These are phyloP conservation scores for Nebria brevicollis DNA, from an alignment of 2,888 invertebrate species.

Conservation along the genomic window DNA sequence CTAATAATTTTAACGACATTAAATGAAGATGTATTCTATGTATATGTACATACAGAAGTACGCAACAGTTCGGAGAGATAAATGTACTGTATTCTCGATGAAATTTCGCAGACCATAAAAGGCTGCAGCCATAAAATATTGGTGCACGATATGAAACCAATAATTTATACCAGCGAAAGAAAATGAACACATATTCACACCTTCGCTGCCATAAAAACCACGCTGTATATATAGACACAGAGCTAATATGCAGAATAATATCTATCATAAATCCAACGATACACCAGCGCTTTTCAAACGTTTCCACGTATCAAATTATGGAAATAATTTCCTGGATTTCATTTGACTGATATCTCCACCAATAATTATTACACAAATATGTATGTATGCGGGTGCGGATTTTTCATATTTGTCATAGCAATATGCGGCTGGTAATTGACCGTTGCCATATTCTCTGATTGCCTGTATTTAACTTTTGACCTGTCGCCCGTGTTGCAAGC, in stretches of 20 bases:
- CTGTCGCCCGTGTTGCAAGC: slow-evolving; percentile 13
- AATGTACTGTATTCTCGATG: background rate
- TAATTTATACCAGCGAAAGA: background rate
- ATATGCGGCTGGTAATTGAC: slow-evolving; percentile 54
- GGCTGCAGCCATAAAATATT: background rate
- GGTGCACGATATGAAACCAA: background rate
- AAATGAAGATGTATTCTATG: background rate
- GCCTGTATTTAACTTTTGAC: slow-evolving; percentile 39
- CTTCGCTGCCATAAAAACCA: background rate
- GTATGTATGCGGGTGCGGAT: slow-evolving; percentile 48
- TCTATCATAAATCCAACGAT: background rate
- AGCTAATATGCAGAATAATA: slow-evolving; percentile 22
- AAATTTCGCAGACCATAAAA: slow-evolving; percentile 1
- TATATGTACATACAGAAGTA: background rate
- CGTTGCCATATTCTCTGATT: slow-evolving; percentile 37
- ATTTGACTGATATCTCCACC: background rate
- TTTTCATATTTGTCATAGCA: slow-evolving; percentile 56
- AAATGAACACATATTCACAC: slow-evolving; percentile 20
- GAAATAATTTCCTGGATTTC: no score
- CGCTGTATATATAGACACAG: background rate
- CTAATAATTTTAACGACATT: background rate
- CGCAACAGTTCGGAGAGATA: background rate
- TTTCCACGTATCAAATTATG: background rate
- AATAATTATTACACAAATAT: background rate
- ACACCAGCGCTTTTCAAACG: background rate